These are phyloP conservation scores for Crax fasciolata DNA, from an alignment of 2,797 vertebrate genomes.

Conservation along the genomic window DNA sequence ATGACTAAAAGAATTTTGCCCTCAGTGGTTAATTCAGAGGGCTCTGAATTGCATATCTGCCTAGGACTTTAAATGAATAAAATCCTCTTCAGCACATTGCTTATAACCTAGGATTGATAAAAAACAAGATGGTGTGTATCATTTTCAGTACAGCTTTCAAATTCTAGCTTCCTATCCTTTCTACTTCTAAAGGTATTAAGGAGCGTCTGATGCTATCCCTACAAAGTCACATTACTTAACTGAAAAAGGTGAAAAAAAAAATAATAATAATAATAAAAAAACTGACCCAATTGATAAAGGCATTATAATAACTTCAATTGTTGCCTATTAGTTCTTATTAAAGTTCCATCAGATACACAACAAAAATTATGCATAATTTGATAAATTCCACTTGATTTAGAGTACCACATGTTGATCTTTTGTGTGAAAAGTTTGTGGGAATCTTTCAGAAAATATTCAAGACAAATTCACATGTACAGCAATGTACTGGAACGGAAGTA, in stretches of 20 bases:
- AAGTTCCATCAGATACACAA: not conserved
- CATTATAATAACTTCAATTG: not conserved
- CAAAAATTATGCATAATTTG: not conserved
- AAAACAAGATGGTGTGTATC: rapidly evolving
- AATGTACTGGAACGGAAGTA: not conserved
- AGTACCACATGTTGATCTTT: not conserved
- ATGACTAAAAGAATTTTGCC: not conserved
- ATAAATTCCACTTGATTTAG: not conserved
- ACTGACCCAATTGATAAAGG: not conserved
- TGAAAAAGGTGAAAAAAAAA: not conserved
- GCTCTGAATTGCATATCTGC: not conserved
- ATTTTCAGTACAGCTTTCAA: not conserved
- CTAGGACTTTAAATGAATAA: not conserved
- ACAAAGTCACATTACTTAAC: not conserved
- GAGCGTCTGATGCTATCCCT: not conserved
- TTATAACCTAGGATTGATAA: not conserved
- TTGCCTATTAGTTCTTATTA: not conserved
- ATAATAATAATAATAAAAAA: not conserved
- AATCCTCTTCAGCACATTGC: too few species aligned
- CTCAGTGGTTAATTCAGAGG: not conserved
- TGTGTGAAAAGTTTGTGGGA: not conserved
- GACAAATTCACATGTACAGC: not conserved
- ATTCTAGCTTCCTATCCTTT: not conserved
- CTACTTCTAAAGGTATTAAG: not conserved
- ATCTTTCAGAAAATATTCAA: not conserved